Evolutionary conservation across 2,888 invertebrate genomes (phyloP), one percentile per base, ranked within the genome.

Genomic region (Endomychus coccineus): DNA sequence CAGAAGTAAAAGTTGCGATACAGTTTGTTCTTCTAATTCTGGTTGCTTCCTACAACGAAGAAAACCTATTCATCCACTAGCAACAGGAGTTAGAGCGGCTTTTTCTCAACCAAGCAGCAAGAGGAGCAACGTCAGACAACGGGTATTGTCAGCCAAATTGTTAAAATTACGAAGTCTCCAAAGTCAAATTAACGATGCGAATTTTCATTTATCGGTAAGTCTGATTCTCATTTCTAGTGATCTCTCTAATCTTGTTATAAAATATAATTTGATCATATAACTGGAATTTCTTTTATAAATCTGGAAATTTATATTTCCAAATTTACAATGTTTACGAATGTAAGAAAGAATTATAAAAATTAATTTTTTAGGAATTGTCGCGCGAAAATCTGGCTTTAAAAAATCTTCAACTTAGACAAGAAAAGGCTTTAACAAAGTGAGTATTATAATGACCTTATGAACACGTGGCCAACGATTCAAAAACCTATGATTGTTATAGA

Each of bases 161-260:
- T 71, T 85, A 40, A 72, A 82, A 15, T 71, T 84, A 16, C 82
- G 85, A 55, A 80, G 82, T 39, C 66, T 85, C 44, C 86, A 87
- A 66, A 87, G 83, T 62, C 84, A 87, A 58, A 58, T 87, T 36
- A 75, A 80, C 3, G 84, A 85, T 61, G 84, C 84, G 0, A 84
- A 85, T 58, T 82, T 77, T 50, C 83, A 83, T 58, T 70, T 87
- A 41, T 77, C 83, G 56, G 83, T 82, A 60, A 66, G 67, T 61
- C 16, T n/a, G n/a, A n/a, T n/a, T n/a, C n/a, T n/a, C n/a, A n/a
- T n/a, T n/a, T n/a, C n/a, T n/a, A n/a, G n/a, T n/a, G n/a, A n/a
- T n/a, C n/a, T n/a, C n/a, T n/a, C n/a, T n/a, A n/a, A n/a, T n/a
- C n/a, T n/a, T n/a, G n/a, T n/a, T n/a, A n/a, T n/a, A n/a, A n/a